These are phyloP conservation scores for Ophioninae sp. DNA, from an alignment of 2,888 invertebrate species.

Conservation along the genomic window DNA sequence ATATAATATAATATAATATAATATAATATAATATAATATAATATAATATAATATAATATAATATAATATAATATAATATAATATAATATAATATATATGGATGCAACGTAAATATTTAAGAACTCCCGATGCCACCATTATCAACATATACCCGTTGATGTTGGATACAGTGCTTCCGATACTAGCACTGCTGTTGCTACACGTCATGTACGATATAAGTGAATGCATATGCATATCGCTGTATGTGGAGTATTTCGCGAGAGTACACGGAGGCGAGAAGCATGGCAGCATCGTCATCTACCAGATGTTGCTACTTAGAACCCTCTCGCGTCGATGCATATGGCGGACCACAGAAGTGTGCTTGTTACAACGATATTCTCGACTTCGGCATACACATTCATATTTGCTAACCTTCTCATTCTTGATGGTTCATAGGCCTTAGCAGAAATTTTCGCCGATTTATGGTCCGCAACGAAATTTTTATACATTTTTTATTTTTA, in stretches of 20 bases:
- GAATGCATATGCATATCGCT: conserved; percentile 2
- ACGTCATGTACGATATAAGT: conserved; percentile 12
- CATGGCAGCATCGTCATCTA: conserved; percentile 40
- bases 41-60: too few relatives aligned
- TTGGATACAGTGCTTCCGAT: background rate
- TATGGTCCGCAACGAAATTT: too few relatives aligned
- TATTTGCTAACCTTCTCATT: too few relatives aligned
- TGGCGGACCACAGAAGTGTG: conserved; percentile 3
- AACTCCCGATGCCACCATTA: conserved; percentile 23
- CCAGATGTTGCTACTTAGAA: conserved; percentile 55
- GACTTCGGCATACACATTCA: background rate
- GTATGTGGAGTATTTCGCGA: conserved; percentile 1
- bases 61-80: too few relatives aligned
- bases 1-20: too few relatives aligned
- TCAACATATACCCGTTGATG: background rate
- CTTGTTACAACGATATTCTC: conserved; percentile 1
- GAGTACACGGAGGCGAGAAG: background rate
- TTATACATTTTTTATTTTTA: too few relatives aligned
- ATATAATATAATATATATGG: background rate
- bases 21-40: too few relatives aligned
- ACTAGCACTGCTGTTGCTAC: conserved; percentile 14
- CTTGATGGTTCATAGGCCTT: too few relatives aligned
- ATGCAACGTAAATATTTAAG: conserved; percentile 55
- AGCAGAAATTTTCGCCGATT: too few relatives aligned
- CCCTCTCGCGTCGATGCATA: conserved; percentile 5